Evolutionary conservation across 2,113 vertebrate genomes (phyloP).

Genomic region (Nerophis ophidion): DNA sequence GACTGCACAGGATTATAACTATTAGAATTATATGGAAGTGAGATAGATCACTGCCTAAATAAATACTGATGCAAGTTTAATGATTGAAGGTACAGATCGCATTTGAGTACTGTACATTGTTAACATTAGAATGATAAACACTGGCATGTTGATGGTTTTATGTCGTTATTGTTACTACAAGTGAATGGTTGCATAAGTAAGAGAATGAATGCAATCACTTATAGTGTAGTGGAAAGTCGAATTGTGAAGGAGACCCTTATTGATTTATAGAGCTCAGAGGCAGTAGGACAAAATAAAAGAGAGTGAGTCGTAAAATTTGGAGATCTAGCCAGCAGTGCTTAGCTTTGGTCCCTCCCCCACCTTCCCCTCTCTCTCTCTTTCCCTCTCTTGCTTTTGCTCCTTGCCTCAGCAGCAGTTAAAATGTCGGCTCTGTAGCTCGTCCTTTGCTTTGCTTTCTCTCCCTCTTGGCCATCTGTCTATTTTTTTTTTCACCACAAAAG

Average conservation of each 20-base stretch:
- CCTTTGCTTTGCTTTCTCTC: slow-evolving; percentile 49
- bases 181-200: not conserved
- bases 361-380: slow-evolving; percentile 8
- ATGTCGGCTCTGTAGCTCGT: slow-evolving; percentile 70
- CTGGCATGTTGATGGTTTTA: no score
- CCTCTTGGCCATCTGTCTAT: slow-evolving; percentile 48
- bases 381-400: slow-evolving; percentile 34
- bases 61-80: no score
- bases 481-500: slow-evolving; percentile 38
- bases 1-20: no score
- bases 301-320: slow-evolving; percentile 22
- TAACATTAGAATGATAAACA: no score
- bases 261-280: slow-evolving; percentile 1
- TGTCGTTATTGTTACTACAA: no score
- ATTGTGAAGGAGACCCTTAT: slow-evolving; percentile 5
- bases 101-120: no score
- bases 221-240: not conserved
- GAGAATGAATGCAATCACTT: not conserved
- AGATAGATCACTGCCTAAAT: no score
- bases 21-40: no score
- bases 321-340: slow-evolving; percentile 29
- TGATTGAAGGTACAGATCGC: no score
- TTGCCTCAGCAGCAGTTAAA: slow-evolving; percentile 68
- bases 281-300: slow-evolving; percentile 38
- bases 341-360: slow-evolving; percentile 22